Evolutionary conservation across 2,113 vertebrate species (phyloP), one percentile per base, ranked within the genome.

Genomic region (Polypterus bichir): DNA sequence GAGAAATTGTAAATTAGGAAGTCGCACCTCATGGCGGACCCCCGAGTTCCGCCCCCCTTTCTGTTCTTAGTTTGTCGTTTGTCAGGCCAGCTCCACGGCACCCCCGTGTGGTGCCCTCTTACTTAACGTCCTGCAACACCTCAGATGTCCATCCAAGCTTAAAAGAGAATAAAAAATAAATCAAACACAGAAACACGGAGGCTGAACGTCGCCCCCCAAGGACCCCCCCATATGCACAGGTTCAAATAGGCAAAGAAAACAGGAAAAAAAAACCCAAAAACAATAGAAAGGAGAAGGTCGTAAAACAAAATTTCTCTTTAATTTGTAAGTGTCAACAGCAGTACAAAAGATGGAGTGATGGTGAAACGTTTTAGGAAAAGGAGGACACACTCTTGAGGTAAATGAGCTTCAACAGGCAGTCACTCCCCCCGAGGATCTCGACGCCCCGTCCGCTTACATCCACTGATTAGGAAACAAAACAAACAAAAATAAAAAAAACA

Each of bases 301-400:
- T 98, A 94, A 97, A 97, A 97, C 94, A 97, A 98, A 97, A 97
- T 92, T 90, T 93, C 90, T 97, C 92, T 98, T 98, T 98, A 98
- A 97, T 98, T 92, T 93, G 88, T 97, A 94, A 97, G 94, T 97
- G 96, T 98, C 91, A 93, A 97, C 93, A 98, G 92, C 94, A 97
- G 96, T 98, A 98, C 94, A 98, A 98, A 98, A 98, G 92, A 97
- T 97, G 93, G 93, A 97, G 94, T 97, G 94, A 96, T 92, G 93
- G 87, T 91, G 89, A 91, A 88, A 84, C 77, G 73, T 69, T 64
- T 92, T 91, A 88, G 92, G 91, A 90, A 91, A 92, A 88, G 90
- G 89, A 93, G 89, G 88, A 93, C 85, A 27, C 27, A 91, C 87
- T 96, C 87, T 97, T 98, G 94, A 98, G 96, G 93, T 97, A 97